A percentile compares a stretch with the other conserved stretches of the same genome.
These are phyloP conservation scores for Cacatua alba DNA, from an alignment of 2,113 vertebrate species.

Conservation along the genomic window DNA sequence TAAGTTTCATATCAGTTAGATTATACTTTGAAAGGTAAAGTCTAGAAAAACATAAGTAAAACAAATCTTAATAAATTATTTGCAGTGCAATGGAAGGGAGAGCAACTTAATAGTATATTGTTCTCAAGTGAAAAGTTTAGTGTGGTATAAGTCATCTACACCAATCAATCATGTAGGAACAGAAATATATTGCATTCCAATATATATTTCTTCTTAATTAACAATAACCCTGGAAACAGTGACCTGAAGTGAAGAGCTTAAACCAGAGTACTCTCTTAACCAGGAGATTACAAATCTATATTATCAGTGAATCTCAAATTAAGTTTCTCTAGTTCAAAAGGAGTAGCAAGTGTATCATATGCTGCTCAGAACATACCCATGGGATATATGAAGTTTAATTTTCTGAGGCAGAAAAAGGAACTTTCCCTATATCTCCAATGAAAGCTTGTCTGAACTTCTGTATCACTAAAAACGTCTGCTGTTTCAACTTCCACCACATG, in stretches of 20 bases:
- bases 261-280: not conserved
- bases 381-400: not conserved
- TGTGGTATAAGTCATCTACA: not conserved
- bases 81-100: not conserved
- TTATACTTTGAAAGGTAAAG: not conserved
- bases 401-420: not conserved
- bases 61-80: not conserved
- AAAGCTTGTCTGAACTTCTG: not conserved
- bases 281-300: not conserved
- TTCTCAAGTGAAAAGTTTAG: not conserved
- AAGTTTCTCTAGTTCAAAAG: not conserved
- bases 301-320: not conserved
- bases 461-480: not conserved
- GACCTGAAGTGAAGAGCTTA: not conserved
- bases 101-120: not conserved
- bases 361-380: not conserved
- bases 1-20: not conserved
- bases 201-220: not conserved
- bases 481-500: not conserved
- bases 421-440: not conserved
- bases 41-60: not conserved
- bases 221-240: not conserved
- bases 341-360: not conserved
- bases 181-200: not conserved
- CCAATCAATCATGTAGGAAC: not conserved